These are phyloP conservation scores for Leucophenga montana DNA, from an alignment of 2,888 invertebrate species.

Conservation along the genomic window DNA sequence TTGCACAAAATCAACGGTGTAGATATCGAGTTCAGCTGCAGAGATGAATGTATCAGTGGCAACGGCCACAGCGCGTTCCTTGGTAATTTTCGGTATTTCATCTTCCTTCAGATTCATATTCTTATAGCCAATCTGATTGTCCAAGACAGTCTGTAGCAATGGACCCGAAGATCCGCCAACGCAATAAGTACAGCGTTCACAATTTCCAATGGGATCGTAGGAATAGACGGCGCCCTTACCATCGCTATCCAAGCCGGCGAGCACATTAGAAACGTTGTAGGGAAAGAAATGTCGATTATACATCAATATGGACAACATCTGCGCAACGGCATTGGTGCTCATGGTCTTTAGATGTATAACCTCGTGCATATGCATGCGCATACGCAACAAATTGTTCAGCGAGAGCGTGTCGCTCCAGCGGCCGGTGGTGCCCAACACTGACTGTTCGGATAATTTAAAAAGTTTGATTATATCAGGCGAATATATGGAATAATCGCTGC, in stretches of 20 bases:
- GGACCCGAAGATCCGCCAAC: conserved; percentile 94
- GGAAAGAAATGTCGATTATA: conserved; percentile 99
- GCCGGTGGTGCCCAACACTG: conserved; percentile 94
- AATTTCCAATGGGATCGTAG: conserved; percentile 98
- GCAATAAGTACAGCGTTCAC: conserved; percentile 86
- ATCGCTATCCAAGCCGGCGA: conserved; percentile 93
- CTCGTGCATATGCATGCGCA: conserved; percentile 94
- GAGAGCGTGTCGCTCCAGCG: conserved; percentile 99
- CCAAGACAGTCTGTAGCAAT: conserved; percentile 93
- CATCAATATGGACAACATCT: conserved; percentile 95
- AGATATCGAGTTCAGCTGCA: conserved; percentile 97
- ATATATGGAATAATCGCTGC: conserved; percentile 91
- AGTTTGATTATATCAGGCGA: conserved; percentile 91
- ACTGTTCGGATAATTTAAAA: conserved; percentile 85
- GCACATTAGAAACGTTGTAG: conserved; percentile 94
- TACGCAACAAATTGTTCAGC: conserved; percentile 86
- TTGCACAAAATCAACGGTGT: conserved; percentile 93
- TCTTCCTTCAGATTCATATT: conserved; percentile 78
- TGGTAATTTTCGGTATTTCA: conserved; percentile 76
- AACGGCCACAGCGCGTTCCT: conserved; percentile 87
- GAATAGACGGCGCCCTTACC: conserved; percentile 96
- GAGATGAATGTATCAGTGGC: conserved; percentile 97
- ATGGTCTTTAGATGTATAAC: conserved; percentile 95
- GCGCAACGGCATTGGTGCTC: conserved; percentile 93
- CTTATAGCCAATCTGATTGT: conserved; percentile 94